Percentiles rank a stretch among this genome's conserved stretches.
phyloP scores from a whole-genome alignment of 2,888 invertebrate genomes.

The Dioctria linearis region DNA sequence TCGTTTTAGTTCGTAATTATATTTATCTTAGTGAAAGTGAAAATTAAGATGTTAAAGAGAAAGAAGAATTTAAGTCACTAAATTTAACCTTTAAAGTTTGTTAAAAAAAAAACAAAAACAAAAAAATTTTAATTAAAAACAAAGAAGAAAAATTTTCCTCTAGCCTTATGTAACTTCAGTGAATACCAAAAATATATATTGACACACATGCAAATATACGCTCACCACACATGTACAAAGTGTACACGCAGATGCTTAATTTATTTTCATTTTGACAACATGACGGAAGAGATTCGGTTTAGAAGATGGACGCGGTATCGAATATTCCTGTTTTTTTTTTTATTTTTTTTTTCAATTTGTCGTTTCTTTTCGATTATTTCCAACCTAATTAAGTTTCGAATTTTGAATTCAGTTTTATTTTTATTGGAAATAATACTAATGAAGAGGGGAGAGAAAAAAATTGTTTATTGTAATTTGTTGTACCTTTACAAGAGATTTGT shows the following conservation, averaged over 20 bases:
- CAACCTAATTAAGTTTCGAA: no score
- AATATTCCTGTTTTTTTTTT: no score
- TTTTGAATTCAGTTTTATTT: no score
- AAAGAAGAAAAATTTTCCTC: constrained; percentile 38
- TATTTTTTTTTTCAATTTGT: no score
- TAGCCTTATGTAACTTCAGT: constrained; percentile 52
- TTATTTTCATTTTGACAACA: neutral
- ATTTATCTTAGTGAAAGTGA: constrained; percentile 52
- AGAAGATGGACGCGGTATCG: no score
- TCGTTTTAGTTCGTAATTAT: constrained; percentile 43
- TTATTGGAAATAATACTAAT: no score
- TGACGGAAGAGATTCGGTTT: neutral
- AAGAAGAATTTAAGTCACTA: constrained; percentile 50
- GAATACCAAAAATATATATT: constrained; percentile 46
- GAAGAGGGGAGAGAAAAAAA: no score
- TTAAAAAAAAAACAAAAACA: neutral
- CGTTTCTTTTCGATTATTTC: no score
- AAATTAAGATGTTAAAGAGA: constrained; percentile 40
- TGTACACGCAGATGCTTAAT: constrained; percentile 17
- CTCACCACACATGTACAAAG: neutral
- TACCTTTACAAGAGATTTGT: no score
- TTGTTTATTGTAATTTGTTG: no score
- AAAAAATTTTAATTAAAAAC: constrained; percentile 31
- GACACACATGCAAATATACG: constrained; percentile 19
- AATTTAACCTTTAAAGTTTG: constrained; percentile 49